Base-by-base conservation (phyloP, 2,797 vertebrate genomes). In the Molossus alvarezi region DNA sequence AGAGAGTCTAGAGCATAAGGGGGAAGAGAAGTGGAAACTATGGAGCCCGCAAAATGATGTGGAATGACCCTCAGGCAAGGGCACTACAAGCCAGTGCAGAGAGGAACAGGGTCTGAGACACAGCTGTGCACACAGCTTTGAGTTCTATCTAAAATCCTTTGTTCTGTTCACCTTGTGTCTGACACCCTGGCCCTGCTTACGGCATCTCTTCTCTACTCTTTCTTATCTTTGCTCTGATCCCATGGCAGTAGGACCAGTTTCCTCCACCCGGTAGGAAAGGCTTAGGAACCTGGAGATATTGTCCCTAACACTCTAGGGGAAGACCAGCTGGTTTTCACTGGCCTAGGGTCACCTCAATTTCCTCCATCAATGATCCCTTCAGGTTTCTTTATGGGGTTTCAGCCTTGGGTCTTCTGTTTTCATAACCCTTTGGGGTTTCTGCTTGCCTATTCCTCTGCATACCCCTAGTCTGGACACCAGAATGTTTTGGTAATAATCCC, bases 361-460 rank as follows among this genome's bases (percentile, higher is more conserved):
- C 29, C 33, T 81, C 60, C 29, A 33, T 11, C 13, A 1, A 33
- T 8, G 13, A 77, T 7, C 25, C 13, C 11, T 79, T 25, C 17
- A 77, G n/a, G 29, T 75, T 65, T 25, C 69, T 86, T 57, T 53
- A 62, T 17, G 77, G 57, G 20, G 48, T 72, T 82, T 96, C 69
- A 60, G 72, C 25, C 84, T 73, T 9, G 0, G 8, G 29, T 21
- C 51, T 64, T 71, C 20, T 23, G 81, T 76, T 86, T 12, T 9
- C 18, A 77, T 62, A 12, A 75, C 2, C 3, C 29, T 55, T 23
- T 33, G 23, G 6, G 33, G 4, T 73, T 79, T 75, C 21, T 71
- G 5, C 48, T 71, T 37, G 33, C 53, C 57, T 69, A 79, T 79
- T 37, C 33, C 76, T 85, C 33, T 21, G n/a, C 9, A 51, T n/a